phyloP scores from a whole-genome alignment of 2,113 vertebrate species.

The Nerophis ophidion region DNA sequence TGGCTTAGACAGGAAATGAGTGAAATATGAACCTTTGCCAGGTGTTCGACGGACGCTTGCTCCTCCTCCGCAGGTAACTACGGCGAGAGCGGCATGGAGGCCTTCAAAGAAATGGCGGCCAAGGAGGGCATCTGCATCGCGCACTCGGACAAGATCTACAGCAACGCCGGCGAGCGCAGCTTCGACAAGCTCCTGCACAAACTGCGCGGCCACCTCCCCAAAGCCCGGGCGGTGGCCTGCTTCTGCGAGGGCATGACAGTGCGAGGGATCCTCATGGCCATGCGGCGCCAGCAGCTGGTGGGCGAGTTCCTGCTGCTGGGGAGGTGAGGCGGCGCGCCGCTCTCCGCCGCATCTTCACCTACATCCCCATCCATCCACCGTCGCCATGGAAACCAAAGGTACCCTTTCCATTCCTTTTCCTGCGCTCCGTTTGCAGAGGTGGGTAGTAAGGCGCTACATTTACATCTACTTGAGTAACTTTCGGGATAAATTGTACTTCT shows the following conservation, averaged over 20 bases:
- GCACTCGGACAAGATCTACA: conserved; percentile 98
- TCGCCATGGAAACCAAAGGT: conserved; percentile 32
- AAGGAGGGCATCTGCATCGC: conserved; percentile 97
- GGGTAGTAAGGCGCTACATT: too few species aligned
- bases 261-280: conserved; percentile 91
- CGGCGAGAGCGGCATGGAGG: conserved; percentile 98
- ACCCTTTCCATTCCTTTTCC: conserved; percentile 10
- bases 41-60: neutral
- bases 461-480: too few species aligned
- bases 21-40: too few species aligned
- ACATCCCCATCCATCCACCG: conserved; percentile 37
- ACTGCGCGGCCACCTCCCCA: conserved; percentile 86
- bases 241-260: conserved; percentile 99
- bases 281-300: conserved; percentile 85
- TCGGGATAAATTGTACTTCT: too few species aligned
- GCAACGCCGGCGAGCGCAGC: conserved; percentile 90
- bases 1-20: too few species aligned
- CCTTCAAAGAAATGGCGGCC: conserved; percentile 96
- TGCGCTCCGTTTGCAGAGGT: too few species aligned
- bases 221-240: conserved; percentile 93
- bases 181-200: conserved; percentile 92
- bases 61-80: conserved; percentile 83
- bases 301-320: conserved; percentile 93
- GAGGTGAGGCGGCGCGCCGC: conserved; percentile 75
- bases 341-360: conserved; percentile 12